phyloP scores from a whole-genome alignment of 2,797 vertebrate genomes.

The Pteronotus mesoamericanus region DNA sequence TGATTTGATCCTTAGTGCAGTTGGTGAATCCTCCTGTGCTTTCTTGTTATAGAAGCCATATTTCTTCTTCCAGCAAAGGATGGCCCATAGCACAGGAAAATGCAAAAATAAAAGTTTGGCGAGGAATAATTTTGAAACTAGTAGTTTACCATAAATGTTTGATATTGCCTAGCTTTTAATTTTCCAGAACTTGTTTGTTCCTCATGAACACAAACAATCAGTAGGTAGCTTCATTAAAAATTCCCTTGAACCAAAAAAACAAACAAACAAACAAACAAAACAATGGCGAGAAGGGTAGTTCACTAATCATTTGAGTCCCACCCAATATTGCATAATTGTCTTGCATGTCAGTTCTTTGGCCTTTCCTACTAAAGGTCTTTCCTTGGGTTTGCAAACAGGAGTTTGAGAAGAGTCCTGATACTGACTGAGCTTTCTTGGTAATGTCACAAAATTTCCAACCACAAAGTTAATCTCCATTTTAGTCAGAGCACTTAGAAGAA shows the following conservation, averaged over 20 bases:
- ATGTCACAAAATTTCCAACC: slow-evolving; percentile 76
- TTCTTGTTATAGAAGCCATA: slow-evolving; percentile 22
- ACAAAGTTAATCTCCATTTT: slow-evolving; percentile 68
- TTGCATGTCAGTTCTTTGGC: slow-evolving; percentile 65
- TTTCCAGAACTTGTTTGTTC: slow-evolving; percentile 68
- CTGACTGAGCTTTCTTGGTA: slow-evolving; percentile 70
- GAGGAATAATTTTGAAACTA: slow-evolving; percentile 65
- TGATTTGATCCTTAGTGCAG: neutral
- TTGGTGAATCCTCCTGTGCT: neutral
- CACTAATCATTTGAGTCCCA: slow-evolving; percentile 34
- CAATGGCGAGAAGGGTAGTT: slow-evolving; percentile 2
- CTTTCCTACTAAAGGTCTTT: slow-evolving; percentile 71
- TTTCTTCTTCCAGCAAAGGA: slow-evolving; percentile 53
- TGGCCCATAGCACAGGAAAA: slow-evolving; percentile 37
- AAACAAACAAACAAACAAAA: neutral
- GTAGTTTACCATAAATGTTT: slow-evolving; percentile 39
- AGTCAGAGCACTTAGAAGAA: slow-evolving; percentile 72
- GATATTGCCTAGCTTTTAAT: slow-evolving; percentile 60
- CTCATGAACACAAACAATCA: slow-evolving; percentile 50
- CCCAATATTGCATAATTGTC: slow-evolving; percentile 42
- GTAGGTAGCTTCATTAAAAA: slow-evolving; percentile 61
- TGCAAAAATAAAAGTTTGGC: slow-evolving; percentile 21
- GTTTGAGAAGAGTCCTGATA: slow-evolving; percentile 66
- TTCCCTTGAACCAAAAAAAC: slow-evolving; percentile 58
- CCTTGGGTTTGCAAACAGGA: slow-evolving; percentile 69